Evolutionary conservation across 2,888 invertebrate species (phyloP).

Genomic region (Leucophora obtusa): DNA sequence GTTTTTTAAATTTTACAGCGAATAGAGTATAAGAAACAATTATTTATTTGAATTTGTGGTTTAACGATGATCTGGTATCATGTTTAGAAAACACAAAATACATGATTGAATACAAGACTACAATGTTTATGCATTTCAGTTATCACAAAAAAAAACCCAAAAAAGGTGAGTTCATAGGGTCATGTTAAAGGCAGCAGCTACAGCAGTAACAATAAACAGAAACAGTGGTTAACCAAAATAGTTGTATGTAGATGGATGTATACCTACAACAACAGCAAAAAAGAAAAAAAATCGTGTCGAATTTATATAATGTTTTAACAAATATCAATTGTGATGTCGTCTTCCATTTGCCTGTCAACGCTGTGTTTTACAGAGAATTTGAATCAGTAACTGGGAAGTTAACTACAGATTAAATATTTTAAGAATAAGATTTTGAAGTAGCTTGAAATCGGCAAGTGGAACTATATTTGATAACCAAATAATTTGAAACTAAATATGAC

Average conservation of each 20-base stretch:
- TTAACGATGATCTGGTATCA: constrained; percentile 37
- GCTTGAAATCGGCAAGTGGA: too few species aligned
- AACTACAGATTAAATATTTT: too few species aligned
- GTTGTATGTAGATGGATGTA: constrained; percentile 14
- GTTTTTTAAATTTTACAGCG: background rate
- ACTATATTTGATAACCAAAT: too few species aligned
- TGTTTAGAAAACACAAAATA: constrained; percentile 1
- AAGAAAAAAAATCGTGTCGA: constrained; percentile 51
- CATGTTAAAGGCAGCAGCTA: constrained; percentile 45
- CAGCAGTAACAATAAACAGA: background rate
- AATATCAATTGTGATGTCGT: constrained; percentile 33
- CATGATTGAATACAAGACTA: constrained; percentile 49
- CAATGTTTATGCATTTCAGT: constrained; percentile 11
- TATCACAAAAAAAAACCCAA: background rate
- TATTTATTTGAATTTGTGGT: constrained; percentile 2
- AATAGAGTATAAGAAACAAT: background rate
- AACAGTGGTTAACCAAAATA: constrained; percentile 4
- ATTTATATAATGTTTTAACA: constrained; percentile 53
- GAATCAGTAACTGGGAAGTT: background rate
- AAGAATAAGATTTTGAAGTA: too few species aligned
- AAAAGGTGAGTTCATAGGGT: constrained; percentile 41
- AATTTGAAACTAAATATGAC: too few species aligned
- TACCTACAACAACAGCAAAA: too few species aligned
- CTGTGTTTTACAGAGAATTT: background rate
- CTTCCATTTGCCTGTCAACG: constrained; percentile 12